These are phyloP conservation scores for Phoxinus phoxinus DNA, from an alignment of 2,113 vertebrate genomes.

Conservation along the genomic window DNA sequence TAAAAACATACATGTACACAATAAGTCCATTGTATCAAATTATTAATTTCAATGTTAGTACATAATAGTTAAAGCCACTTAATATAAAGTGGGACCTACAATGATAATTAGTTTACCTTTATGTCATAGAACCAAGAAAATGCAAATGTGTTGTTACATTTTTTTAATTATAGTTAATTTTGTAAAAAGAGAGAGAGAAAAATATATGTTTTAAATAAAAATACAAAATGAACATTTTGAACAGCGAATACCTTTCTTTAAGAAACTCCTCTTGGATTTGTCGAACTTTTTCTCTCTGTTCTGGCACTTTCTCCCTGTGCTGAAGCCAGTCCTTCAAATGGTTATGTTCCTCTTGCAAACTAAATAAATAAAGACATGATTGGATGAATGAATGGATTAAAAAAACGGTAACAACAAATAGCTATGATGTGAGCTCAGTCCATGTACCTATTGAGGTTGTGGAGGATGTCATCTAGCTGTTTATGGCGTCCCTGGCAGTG, in stretches of 20 bases:
- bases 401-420: background rate
- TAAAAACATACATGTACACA: too few species aligned
- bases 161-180: background rate
- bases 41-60: too few species aligned
- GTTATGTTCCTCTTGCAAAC: constrained; percentile 71
- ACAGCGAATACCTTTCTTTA: constrained; percentile 67
- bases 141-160: too few species aligned
- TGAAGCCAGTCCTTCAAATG: constrained; percentile 73
- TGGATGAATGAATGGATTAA: background rate
- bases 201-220: background rate
- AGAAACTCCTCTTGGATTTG: constrained; percentile 70
- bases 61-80: too few species aligned
- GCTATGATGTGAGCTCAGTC: background rate
- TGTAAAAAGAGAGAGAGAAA: background rate
- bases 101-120: too few species aligned
- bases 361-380: constrained; percentile 46
- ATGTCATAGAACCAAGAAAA: too few species aligned
- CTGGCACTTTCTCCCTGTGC: constrained; percentile 64
- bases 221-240: background rate
- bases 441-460: constrained; percentile 79
- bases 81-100: too few species aligned
- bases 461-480: constrained; percentile 74
- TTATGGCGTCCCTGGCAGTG: constrained; percentile 77
- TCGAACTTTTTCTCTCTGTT: constrained; percentile 53
- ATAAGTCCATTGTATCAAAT: too few species aligned